Percentiles rank a stretch among this genome's conserved stretches.
phyloP scores from a whole-genome alignment of 2,888 invertebrate species.

The Alloscopus bannaensis region DNA sequence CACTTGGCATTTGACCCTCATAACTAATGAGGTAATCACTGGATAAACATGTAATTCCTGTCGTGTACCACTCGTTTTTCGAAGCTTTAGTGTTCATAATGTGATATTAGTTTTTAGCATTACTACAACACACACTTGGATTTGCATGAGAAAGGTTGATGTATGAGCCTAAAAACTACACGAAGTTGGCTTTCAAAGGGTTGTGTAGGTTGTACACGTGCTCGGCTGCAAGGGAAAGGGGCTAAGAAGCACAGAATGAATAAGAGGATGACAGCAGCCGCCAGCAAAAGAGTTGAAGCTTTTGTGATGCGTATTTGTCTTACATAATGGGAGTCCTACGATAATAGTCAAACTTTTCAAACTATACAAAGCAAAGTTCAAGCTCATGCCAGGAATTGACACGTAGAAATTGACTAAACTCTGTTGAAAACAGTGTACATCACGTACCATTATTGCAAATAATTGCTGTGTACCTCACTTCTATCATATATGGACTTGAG shows the following conservation, averaged over 20 bases:
- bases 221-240: neutral
- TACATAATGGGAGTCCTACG: neutral
- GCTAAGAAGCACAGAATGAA: neutral
- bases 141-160: neutral
- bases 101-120: neutral
- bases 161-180: neutral
- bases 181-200: neutral
- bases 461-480: too few species aligned
- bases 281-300: neutral
- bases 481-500: too few species aligned
- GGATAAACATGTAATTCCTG: neutral
- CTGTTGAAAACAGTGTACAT: too few species aligned
- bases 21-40: neutral
- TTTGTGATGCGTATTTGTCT: neutral
- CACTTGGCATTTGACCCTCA: conserved; percentile 5
- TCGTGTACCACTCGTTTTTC: neutral
- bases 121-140: neutral
- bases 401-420: neutral
- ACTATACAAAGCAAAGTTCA: neutral
- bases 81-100: neutral
- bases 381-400: neutral
- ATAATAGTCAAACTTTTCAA: neutral
- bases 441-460: too few species aligned
- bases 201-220: conserved; percentile 7
- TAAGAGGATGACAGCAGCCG: too few species aligned